These are phyloP conservation scores for Probaryconus sp. DNA, from an alignment of 1,140 invertebrate genomes.

Conservation along the genomic window DNA sequence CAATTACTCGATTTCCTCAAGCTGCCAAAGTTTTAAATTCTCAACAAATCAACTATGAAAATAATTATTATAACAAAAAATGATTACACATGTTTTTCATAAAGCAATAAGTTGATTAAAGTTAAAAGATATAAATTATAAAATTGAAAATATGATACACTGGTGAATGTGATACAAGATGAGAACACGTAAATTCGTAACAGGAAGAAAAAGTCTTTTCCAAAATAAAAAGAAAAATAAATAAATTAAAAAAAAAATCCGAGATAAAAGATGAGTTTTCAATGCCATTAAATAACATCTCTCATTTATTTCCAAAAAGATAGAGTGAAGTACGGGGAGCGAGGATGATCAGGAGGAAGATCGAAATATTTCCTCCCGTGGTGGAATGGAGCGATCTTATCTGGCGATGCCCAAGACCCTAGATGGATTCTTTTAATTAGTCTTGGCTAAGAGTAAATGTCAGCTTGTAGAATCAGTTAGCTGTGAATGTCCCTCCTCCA, in stretches of 20 bases:
- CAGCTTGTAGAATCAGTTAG: slow-evolving; percentile 46
- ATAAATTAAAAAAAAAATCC: slow-evolving; percentile 43
- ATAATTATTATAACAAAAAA: too few relatives aligned
- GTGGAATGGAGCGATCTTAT: slow-evolving; percentile 75
- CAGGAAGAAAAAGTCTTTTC: too few relatives aligned
- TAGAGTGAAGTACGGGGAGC: neutral
- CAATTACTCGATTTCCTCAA: too few relatives aligned
- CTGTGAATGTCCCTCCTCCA: slow-evolving; percentile 31
- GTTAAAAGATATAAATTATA: too few relatives aligned
- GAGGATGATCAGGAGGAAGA: slow-evolving; percentile 59
- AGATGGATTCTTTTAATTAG: slow-evolving; percentile 76
- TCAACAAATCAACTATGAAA: too few relatives aligned
- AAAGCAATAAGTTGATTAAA: too few relatives aligned
- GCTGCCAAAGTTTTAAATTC: too few relatives aligned
- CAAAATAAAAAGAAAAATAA: too few relatives aligned
- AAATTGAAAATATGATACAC: too few relatives aligned
- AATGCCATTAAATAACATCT: slow-evolving; percentile 50
- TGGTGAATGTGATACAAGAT: too few relatives aligned
- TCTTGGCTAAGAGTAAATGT: slow-evolving; percentile 54
- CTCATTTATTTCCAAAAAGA: slow-evolving; percentile 43
- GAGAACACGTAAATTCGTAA: too few relatives aligned
- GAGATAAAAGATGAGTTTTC: slow-evolving; percentile 39
- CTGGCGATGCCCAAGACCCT: slow-evolving; percentile 52
- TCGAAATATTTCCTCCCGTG: slow-evolving; percentile 63
- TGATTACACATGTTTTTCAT: too few relatives aligned